Conservation (phyloP, 2,888 invertebrate species). For the Coecobrya sp. region DNA sequence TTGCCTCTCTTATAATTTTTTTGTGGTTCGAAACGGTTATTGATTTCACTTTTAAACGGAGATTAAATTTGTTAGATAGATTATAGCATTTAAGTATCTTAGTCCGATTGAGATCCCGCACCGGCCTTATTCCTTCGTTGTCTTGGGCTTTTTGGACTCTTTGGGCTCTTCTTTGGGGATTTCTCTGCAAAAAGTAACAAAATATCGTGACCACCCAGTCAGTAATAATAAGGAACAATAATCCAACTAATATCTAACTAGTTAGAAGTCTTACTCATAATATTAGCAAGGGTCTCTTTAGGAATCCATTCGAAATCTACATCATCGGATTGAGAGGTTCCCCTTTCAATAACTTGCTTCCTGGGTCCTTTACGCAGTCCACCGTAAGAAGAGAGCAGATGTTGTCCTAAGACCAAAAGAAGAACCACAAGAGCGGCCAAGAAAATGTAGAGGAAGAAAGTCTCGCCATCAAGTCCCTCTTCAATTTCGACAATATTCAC, state of each 20-base stretch:
- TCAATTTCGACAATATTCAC: conserved; percentile 98
- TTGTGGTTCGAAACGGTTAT: conserved; percentile 44
- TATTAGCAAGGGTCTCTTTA: conserved; percentile 93
- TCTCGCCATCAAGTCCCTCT: conserved; percentile 99
- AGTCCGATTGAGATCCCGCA: conserved; percentile 76
- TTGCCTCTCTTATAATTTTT: conserved; percentile 3
- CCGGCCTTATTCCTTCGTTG: conserved; percentile 77
- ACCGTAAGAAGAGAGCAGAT: conserved; percentile 94
- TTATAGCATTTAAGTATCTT: conserved; percentile 70
- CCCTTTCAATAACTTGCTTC: conserved; percentile 93
- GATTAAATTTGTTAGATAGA: conserved; percentile 50
- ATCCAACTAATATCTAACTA: too few relatives aligned
- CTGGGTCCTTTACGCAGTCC: conserved; percentile 89
- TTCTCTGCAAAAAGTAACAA: conserved; percentile 91
- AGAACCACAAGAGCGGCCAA: conserved; percentile 96
- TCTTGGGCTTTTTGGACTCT: conserved; percentile 85
- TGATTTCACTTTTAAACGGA: conserved; percentile 23
- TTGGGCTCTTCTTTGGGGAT: conserved; percentile 87
- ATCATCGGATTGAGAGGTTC: conserved; percentile 95
- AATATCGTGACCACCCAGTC: conserved; percentile 46
- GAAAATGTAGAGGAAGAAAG: conserved; percentile 99
- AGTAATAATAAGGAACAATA: conserved; percentile 47
- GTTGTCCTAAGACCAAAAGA: conserved; percentile 95
- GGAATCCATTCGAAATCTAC: conserved; percentile 99
- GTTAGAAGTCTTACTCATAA: conserved; percentile 95